Evolutionary conservation across 1,140 invertebrate genomes (phyloP), one percentile per base, ranked within the genome.

Genomic region (Philopotamus ludificatus): DNA sequence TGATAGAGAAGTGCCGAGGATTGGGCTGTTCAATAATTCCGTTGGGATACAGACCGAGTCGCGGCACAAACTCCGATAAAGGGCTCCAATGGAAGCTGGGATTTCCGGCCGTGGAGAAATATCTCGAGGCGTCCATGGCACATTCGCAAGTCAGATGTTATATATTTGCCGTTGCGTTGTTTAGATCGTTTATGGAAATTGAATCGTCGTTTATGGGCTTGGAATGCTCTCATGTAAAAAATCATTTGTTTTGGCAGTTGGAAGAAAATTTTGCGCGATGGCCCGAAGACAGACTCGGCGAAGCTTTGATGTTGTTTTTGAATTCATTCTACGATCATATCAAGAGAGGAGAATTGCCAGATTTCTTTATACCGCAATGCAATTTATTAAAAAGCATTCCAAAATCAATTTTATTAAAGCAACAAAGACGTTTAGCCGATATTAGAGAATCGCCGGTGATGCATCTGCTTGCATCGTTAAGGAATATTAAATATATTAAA

Each of bases 191-290:
- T 70, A 79, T 91, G 26, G 85, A 86, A 70, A 84, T 83, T 0
- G 73, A 82, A 28, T 76, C 82, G 20, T 73, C 78, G 10, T 80
- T 81, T 72, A 77, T 83, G 42, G 85, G 86, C 1, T 74, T 89
- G 0, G 82, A 83, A 16, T 74, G 76, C 0, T 83, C 85, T 58
- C 90, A 92, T 72, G 82, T 92, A n/a, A 83, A 87, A 58, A 87
- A 86, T 57, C 85, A 88, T 71, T 73, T 93, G n/a, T 91, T 90
- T 72, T 90, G 87, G 87, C 81, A 90, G 74, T 87, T 88, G 65
- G 90, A 93, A 73, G 83, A 84, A 22, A 83, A 87, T 65, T 84
- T 83, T 68, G 80, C 81, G 1, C 84, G 81, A 47, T 92, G 89
- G 89, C 81, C 85, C 0, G 86, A 90, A 67, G 83, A 87, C 73